Evolutionary conservation across 2,113 vertebrate species (phyloP).

Genomic region (Ivindomyrus marchei): DNA sequence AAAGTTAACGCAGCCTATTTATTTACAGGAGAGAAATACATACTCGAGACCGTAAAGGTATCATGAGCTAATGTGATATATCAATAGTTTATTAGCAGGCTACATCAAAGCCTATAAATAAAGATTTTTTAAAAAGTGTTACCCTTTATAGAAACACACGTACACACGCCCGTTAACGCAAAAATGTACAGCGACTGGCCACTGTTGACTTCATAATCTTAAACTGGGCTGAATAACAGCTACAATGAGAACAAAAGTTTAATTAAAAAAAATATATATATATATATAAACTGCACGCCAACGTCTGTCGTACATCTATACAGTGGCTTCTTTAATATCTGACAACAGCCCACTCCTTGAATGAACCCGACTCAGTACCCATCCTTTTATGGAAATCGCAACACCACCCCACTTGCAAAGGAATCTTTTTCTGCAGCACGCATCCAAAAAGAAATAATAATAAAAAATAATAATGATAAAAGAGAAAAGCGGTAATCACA

Average conservation of each 20-base stretch:
- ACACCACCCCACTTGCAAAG: neutral
- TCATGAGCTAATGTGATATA: neutral
- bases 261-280: neutral
- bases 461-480: neutral
- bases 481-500: neutral
- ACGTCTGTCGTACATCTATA: neutral
- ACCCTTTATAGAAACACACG: neutral
- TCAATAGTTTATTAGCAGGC: neutral
- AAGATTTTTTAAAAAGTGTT: neutral
- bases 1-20: neutral
- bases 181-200: neutral
- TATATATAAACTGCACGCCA: neutral
- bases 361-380: neutral
- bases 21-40: neutral
- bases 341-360: neutral
- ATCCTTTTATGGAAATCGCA: slow-evolving; percentile 22
- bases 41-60: neutral
- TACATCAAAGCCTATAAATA: neutral
- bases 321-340: slow-evolving; percentile 8
- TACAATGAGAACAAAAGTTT: neutral
- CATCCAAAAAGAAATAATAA: neutral
- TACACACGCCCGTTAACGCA: neutral
- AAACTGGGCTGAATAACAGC: neutral
- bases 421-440: neutral
- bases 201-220: neutral